Evolutionary conservation across 2,888 invertebrate genomes (phyloP).

Genomic region (Merodon equestris): DNA sequence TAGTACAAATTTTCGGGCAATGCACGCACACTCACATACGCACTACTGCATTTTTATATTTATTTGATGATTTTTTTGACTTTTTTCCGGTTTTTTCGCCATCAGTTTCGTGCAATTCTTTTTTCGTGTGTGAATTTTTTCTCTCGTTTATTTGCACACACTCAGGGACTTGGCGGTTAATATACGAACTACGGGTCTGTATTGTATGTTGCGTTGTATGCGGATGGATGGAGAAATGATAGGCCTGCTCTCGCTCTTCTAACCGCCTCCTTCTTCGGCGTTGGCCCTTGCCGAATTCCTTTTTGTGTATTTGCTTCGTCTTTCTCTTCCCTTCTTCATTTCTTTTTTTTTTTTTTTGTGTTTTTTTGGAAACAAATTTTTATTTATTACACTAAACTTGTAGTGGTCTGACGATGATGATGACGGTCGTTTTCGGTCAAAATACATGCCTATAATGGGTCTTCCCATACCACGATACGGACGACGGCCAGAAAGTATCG

Average conservation of each 20-base stretch:
- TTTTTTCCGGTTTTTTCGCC: constrained; percentile 60
- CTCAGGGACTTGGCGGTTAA: constrained; percentile 37
- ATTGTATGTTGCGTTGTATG: constrained; percentile 32
- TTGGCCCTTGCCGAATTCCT: constrained; percentile 47
- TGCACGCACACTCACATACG: constrained; percentile 69
- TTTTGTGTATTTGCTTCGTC: constrained; percentile 60
- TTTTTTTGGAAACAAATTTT: constrained; percentile 60
- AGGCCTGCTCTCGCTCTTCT: constrained; percentile 63
- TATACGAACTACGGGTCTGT: constrained; percentile 23
- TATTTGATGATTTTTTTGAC: constrained; percentile 69
- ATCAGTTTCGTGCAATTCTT: constrained; percentile 53
- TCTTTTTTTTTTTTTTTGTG: constrained; percentile 32
- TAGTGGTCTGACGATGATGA: constrained; percentile 69
- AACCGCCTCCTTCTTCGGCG: constrained; percentile 52
- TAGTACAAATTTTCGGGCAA: constrained; percentile 62
- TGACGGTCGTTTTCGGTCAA: constrained; percentile 69
- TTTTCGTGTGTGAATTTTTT: constrained; percentile 68
- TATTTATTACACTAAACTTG: constrained; percentile 69
- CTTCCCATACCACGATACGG: constrained; percentile 57
- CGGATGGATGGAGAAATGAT: constrained; percentile 43
- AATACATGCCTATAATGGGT: constrained; percentile 67
- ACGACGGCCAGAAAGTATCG: background rate
- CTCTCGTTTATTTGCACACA: constrained; percentile 67
- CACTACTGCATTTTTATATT: constrained; percentile 72
- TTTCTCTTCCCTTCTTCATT: constrained; percentile 27